Evolutionary conservation across 2,888 invertebrate species (phyloP).

Genomic region (Malachius bipustulatus): DNA sequence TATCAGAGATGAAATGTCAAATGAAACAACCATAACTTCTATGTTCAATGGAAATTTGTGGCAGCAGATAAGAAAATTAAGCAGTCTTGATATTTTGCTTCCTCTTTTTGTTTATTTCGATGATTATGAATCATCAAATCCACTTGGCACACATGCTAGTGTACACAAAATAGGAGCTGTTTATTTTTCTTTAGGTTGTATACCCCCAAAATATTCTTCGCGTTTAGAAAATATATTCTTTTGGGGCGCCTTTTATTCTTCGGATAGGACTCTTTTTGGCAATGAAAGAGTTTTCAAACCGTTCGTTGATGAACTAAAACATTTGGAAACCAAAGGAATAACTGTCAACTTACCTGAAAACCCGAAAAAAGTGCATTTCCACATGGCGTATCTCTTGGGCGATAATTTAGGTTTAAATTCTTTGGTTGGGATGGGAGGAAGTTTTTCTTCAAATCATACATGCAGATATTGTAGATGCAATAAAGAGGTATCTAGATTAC

Average conservation of each 20-base stretch:
- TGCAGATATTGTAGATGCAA: conserved; percentile 9
- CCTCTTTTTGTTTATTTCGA: no score
- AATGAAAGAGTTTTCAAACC: conserved; percentile 13
- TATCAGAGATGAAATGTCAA: conserved; percentile 11
- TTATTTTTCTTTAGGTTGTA: conserved; percentile 14
- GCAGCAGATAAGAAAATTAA: conserved; percentile 11
- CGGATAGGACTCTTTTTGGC: conserved; percentile 12
- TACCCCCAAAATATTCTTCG: conserved; percentile 14
- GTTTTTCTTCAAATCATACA: conserved; percentile 10
- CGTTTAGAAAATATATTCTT: conserved; percentile 17
- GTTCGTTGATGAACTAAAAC: conserved; percentile 5
- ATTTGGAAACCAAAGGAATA: conserved; percentile 4
- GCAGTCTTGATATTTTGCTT: conserved; percentile 13
- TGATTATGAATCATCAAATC: no score
- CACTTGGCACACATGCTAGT: conserved; percentile 16
- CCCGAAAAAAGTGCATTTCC: conserved; percentile 4
- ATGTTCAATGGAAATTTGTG: conserved; percentile 17
- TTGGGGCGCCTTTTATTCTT: conserved; percentile 14
- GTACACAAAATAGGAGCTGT: conserved; percentile 15
- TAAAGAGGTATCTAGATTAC: conserved; percentile 5
- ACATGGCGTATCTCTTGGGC: conserved; percentile 5
- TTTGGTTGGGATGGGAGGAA: conserved; percentile 10
- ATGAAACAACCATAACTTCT: conserved; percentile 9
- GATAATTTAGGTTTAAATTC: conserved; percentile 11
- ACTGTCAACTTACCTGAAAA: not conserved